These are phyloP conservation scores for Anhinga anhinga DNA, from an alignment of 2,113 vertebrate genomes.

Conservation along the genomic window DNA sequence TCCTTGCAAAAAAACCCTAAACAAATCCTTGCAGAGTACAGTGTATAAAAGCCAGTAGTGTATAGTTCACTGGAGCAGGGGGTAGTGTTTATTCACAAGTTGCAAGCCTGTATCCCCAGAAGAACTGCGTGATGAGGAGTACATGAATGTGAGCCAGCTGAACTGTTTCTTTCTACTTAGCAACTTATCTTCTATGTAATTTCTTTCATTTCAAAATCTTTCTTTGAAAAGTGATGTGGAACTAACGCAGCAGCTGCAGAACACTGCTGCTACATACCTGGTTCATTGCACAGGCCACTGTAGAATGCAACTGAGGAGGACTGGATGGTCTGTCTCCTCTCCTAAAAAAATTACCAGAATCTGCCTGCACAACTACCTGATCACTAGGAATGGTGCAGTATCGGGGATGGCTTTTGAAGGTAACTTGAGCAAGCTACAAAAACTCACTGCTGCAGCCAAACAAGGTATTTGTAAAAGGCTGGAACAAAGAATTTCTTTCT, in stretches of 20 bases:
- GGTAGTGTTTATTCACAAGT: neutral
- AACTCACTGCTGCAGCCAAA: neutral
- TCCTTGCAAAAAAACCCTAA: neutral
- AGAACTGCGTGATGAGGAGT: neutral
- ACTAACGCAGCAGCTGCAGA: neutral
- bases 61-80: neutral
- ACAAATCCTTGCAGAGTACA: neutral
- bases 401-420: neutral
- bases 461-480: neutral
- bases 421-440: neutral
- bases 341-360: neutral
- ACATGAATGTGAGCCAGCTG: neutral
- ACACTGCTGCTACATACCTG: neutral
- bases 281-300: neutral
- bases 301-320: neutral
- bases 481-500: neutral
- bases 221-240: neutral
- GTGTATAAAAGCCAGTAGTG: accelerated
- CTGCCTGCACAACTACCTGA: neutral
- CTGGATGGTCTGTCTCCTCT: neutral
- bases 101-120: neutral
- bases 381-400: neutral
- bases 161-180: neutral
- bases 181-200: neutral
- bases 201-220: neutral